These are phyloP conservation scores for Motacilla alba DNA, from an alignment of 2,113 vertebrate genomes.

Conservation along the genomic window DNA sequence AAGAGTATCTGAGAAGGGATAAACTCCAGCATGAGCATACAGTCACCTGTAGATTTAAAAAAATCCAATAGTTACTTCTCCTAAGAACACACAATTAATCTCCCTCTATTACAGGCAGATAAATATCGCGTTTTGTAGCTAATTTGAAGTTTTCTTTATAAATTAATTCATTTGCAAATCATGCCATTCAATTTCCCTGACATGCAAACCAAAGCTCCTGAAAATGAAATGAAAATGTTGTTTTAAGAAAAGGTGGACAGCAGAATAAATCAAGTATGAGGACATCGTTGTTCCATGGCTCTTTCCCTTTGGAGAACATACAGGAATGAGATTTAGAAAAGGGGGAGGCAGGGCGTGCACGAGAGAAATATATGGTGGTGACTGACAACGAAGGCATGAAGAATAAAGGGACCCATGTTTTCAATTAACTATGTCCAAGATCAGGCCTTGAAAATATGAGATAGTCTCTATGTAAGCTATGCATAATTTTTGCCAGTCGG, in stretches of 20 bases:
- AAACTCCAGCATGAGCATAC: background rate
- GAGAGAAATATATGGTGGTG: background rate
- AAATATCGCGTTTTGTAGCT: background rate
- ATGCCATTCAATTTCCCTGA: background rate
- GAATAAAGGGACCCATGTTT: background rate
- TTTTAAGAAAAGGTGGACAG: slow-evolving; percentile 7
- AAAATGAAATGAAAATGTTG: background rate
- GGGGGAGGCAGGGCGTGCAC: background rate
- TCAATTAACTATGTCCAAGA: background rate
- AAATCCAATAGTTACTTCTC: background rate
- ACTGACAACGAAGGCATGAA: background rate
- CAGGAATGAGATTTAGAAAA: background rate
- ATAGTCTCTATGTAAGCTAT: background rate
- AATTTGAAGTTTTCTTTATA: background rate
- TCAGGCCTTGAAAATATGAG: background rate
- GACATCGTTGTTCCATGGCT: background rate
- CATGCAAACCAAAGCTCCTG: background rate
- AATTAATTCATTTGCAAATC: slow-evolving; percentile 9
- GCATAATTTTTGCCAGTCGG: background rate
- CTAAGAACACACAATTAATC: background rate
- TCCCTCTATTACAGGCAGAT: background rate
- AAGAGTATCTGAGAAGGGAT: background rate
- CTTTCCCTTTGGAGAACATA: background rate
- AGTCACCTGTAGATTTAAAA: background rate
- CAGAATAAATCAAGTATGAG: background rate